These are phyloP conservation scores for Arge pagana DNA, from an alignment of 2,888 invertebrate genomes.

Conservation along the genomic window DNA sequence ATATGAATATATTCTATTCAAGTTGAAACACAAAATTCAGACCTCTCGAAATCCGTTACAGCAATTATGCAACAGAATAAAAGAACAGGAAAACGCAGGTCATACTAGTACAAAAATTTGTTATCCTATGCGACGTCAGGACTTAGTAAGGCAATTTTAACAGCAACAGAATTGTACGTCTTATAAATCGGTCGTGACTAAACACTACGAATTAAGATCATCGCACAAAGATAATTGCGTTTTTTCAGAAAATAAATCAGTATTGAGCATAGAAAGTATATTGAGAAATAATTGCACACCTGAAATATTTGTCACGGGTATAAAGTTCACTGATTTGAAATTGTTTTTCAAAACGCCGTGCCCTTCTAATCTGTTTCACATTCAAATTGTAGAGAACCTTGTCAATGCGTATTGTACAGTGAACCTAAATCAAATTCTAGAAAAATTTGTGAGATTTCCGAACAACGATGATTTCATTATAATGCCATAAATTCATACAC, in stretches of 20 bases:
- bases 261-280: not conserved
- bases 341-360: not conserved
- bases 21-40: constrained; percentile 11
- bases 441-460: constrained; percentile 1
- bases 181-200: not conserved
- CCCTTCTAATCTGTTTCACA: not conserved
- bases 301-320: not conserved
- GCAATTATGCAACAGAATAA: constrained; percentile 5
- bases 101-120: not conserved
- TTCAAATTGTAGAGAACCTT: not conserved
- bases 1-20: constrained; percentile 12
- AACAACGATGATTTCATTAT: not conserved
- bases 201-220: not conserved
- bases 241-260: not conserved
- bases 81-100: not conserved
- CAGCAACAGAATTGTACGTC: not conserved
- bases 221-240: constrained; percentile 3
- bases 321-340: not conserved
- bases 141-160: not conserved
- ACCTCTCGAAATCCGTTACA: constrained; percentile 14
- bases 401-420: not conserved
- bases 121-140: not conserved
- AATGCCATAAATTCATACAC: not conserved
- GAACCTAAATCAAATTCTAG: not conserved
- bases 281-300: not conserved